Evolutionary conservation across 2,797 vertebrate genomes (phyloP).

Genomic region (Sylvia borin): DNA sequence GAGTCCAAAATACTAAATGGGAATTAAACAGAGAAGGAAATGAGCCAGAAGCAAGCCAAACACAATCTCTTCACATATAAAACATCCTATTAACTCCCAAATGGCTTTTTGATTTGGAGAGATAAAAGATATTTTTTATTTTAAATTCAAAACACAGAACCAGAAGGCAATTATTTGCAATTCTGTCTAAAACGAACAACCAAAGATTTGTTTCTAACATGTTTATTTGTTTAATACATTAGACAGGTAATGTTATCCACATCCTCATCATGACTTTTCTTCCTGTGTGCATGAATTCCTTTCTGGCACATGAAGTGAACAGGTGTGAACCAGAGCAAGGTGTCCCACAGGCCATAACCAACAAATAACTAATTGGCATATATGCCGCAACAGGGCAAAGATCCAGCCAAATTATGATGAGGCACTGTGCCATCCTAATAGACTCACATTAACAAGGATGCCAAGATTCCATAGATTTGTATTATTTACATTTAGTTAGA

Average conservation of each 20-base stretch:
- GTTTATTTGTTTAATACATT: not conserved
- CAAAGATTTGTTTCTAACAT: not conserved
- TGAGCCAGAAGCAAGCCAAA: not conserved
- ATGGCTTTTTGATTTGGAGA: not conserved
- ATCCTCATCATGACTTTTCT: not conserved
- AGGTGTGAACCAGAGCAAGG: constrained; percentile 33
- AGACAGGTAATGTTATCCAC: not conserved
- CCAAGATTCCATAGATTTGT: constrained; percentile 42
- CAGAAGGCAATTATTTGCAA: not conserved
- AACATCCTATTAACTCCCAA: not conserved
- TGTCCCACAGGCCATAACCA: constrained; percentile 42
- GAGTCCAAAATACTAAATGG: not conserved
- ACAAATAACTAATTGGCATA: constrained; percentile 59
- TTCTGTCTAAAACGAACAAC: not conserved
- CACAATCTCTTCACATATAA: not conserved
- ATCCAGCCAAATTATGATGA: constrained; percentile 57
- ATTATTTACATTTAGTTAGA: constrained; percentile 47
- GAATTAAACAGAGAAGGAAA: not conserved
- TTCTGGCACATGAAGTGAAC: not conserved
- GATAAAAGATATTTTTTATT: not conserved
- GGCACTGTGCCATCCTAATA: constrained; percentile 33
- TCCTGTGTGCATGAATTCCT: not conserved
- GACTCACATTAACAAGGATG: not conserved
- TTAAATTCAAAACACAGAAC: not conserved
- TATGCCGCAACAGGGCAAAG: constrained; percentile 20